Conservation (phyloP, 1,140 invertebrate genomes). For the Pogonognathellus flavescens region DNA sequence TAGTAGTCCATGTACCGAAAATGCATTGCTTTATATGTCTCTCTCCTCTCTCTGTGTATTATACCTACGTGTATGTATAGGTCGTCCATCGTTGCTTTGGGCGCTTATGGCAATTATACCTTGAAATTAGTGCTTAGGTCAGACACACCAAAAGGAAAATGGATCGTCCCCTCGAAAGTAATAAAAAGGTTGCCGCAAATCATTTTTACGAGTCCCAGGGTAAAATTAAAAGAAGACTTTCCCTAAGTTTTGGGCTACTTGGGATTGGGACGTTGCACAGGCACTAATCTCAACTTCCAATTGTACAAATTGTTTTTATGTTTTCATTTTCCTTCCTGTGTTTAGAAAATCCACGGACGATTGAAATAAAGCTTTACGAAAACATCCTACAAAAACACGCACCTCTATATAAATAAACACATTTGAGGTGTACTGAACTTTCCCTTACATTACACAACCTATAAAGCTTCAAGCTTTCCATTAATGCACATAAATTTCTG, state of each 20-base stretch:
- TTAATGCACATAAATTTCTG: not conserved
- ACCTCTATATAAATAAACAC: not conserved
- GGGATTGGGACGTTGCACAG: not conserved
- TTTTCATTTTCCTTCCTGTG: not conserved
- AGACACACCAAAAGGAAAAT: constrained; percentile 17
- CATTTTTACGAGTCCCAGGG: constrained; percentile 36
- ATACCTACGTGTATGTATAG: not conserved
- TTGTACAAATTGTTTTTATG: constrained; percentile 43
- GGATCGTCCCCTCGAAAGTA: constrained; percentile 45
- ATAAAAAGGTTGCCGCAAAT: constrained; percentile 18
- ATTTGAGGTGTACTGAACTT: not conserved
- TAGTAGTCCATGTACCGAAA: not conserved
- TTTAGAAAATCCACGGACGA: no score
- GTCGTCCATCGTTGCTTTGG: not conserved
- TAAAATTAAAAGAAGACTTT: constrained; percentile 22
- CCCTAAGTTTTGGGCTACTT: not conserved
- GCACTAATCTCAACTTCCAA: constrained; percentile 21
- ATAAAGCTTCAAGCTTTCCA: not conserved
- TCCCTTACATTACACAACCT: not conserved
- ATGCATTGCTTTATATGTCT: not conserved
- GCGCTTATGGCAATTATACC: constrained; percentile 1
- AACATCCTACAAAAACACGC: no score
- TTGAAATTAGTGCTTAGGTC: constrained; percentile 40
- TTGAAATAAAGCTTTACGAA: no score
- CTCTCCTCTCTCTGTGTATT: not conserved